Conservation (phyloP, 2,113 vertebrate species). For the Cyanocitta stelleri region DNA sequence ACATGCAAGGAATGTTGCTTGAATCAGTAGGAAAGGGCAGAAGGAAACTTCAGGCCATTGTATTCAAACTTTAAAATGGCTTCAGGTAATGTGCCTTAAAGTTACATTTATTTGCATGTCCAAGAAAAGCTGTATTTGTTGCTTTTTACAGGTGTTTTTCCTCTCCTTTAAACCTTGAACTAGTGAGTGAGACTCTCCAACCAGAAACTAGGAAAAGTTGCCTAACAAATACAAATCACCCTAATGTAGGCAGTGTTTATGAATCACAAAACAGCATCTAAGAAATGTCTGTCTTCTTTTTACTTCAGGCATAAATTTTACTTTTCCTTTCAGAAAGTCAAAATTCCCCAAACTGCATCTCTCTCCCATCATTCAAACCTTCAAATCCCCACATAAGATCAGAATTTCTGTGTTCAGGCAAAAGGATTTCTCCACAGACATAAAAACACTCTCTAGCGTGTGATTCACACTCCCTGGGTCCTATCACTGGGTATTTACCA, state of each 20-base stretch:
- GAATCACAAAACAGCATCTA: neutral
- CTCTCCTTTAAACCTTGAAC: neutral
- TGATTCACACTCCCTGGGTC: neutral
- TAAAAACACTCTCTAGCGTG: neutral
- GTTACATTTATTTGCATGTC: neutral
- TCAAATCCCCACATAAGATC: neutral
- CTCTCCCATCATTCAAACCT: neutral
- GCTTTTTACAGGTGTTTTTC: neutral
- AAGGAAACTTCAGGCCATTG: neutral
- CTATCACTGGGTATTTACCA: neutral
- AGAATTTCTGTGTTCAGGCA: neutral
- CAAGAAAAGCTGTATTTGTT: neutral
- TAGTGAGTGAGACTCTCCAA: neutral
- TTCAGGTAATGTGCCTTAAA: neutral
- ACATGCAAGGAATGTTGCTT: neutral
- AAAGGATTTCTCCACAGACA: neutral
- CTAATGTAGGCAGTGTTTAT: neutral
- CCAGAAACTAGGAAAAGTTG: neutral
- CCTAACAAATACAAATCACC: neutral
- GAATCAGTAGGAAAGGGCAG: neutral
- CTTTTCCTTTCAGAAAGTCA: neutral
- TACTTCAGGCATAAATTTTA: neutral
- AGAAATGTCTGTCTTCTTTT: neutral
- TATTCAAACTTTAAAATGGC: neutral
- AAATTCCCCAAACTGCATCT: neutral